Evolutionary conservation across 2,113 vertebrate species (phyloP), one percentile per base, ranked within the genome.

Genomic region (Toxostoma redivivum): DNA sequence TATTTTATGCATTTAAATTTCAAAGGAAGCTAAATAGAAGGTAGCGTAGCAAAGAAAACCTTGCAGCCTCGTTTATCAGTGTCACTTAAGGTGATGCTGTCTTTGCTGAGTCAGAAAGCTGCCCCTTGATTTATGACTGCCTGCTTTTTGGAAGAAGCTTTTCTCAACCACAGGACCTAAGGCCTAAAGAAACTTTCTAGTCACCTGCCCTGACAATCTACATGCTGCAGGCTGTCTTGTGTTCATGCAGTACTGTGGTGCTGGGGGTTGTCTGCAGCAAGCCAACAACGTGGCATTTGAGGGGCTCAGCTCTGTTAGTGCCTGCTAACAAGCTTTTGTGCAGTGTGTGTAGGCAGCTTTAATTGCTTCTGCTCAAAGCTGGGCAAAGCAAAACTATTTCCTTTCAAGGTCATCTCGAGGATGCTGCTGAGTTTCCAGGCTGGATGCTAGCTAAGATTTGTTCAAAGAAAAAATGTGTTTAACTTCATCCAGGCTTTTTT

Each of bases 31-130:
- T 82, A 60, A 89, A 44, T 28, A 81, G 53, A 87, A 87, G 61
- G 47, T 54, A 69, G 33, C 0, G 0, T 20, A 50, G 92, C 86
- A 86, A 83, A 92, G 64, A 72, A 73, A 57, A 86, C 22, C 69
- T 66, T 0, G 0, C 76, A 78, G 60, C 33, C 60, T 83, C 33
- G 0, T 96, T 96, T 60, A 42, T 96, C 92, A 90, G 82, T 27
- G 91, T 73, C 91, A 51, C 51, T 66, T 86, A 21, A 69, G 56
- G 78, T 38, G 67, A 27, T 42, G 33, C 31, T 69, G 28, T 3
- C 66, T 64, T n/a, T 92, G 80, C 89, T 94, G 95, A 83, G 30
- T 90, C 88, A 94, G 86, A 88, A 60, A 47, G 67, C 57, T 28
- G 72, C 69, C 38, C 76, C 14, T 44, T 89, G 78, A 83, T 88